Evolutionary conservation across 1,140 invertebrate genomes (phyloP).

Genomic region (Drosophila bipectinata): DNA sequence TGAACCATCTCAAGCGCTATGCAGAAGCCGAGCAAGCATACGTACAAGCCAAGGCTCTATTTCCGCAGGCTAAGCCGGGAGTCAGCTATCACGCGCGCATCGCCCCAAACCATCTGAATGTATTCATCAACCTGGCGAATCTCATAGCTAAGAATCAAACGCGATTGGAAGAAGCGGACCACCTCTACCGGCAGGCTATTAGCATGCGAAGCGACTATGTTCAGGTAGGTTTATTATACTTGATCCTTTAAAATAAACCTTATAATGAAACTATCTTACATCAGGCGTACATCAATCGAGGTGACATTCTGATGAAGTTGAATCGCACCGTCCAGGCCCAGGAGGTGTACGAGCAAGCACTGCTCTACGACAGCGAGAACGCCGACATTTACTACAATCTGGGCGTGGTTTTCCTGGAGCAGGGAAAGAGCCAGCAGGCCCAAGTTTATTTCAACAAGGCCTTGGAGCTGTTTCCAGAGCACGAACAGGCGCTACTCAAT

Average conservation of each 20-base stretch:
- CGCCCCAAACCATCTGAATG: conserved; percentile 97
- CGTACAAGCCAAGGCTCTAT: conserved; percentile 93
- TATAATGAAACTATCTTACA: background rate
- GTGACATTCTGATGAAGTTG: conserved; percentile 97
- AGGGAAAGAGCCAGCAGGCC: conserved; percentile 95
- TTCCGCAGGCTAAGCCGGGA: conserved; percentile 95
- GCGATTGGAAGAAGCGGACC: conserved; percentile 95
- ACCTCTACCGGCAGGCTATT: conserved; percentile 96
- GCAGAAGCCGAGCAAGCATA: conserved; percentile 97
- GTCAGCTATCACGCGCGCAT: conserved; percentile 97
- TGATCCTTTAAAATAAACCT: background rate
- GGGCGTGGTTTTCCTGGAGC: conserved; percentile 96
- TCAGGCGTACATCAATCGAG: conserved; percentile 98
- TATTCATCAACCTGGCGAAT: conserved; percentile 97
- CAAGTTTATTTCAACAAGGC: conserved; percentile 96
- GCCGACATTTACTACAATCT: conserved; percentile 99
- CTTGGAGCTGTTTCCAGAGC: conserved; percentile 95
- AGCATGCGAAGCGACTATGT: conserved; percentile 99
- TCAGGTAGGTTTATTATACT: conserved; percentile 23
- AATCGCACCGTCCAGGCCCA: conserved; percentile 97
- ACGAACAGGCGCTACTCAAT: conserved; percentile 97
- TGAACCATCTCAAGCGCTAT: conserved; percentile 95
- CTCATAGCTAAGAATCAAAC: conserved; percentile 97
- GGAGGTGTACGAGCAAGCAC: conserved; percentile 96
- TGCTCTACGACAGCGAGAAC: conserved; percentile 97